Evolutionary conservation across 2,797 vertebrate genomes (phyloP), one percentile per base, ranked within the genome.

Genomic region (Euthynnus affinis): DNA sequence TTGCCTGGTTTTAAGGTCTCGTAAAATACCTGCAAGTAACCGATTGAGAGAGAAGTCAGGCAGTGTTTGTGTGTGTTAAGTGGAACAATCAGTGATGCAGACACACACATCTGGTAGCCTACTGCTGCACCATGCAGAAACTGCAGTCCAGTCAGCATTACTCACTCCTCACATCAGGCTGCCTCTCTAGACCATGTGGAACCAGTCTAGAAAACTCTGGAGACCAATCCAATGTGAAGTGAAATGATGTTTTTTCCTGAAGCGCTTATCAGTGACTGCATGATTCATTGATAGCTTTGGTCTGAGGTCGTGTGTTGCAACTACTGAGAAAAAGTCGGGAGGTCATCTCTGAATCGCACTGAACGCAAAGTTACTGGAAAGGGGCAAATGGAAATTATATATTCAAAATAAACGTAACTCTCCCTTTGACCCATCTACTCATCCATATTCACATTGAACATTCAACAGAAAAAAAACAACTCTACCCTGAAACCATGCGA

Each of bases 121-220:
- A 77, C 44, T 63, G 85, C 62, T 70, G 78, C 82, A 63, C 73
- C 89, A 82, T 44, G 78, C 79, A 72, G 87, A 82, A 86, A 63
- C 65, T 42, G 67, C 58, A 61, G 88, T 88, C 84, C 81, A 87
- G 87, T 93, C 92, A 92, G 92, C 90, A 83, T 89, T 85, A 89
- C 27, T 90, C 84, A 88, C 78, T 37, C 34, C 63, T 62, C 64
- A 66, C 78, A 64, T 57, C 74, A 75, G 59, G 27, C 63, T 58
- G 71, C 20, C 40, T 78, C 42, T 65, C 46, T 37, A 59, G 76
- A 76, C 63, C 71, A 75, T 5, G 56, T 76, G 79, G 63, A 87
- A 57, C 37, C 60, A 25, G 49, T 71, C 20, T 51, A 13, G 23
- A 52, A 73, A 70, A 68, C 14, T 17, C 23, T 17, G 5, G 23